phyloP scores from a whole-genome alignment of 1,140 invertebrate genomes.

The Drosophila bifasciata region DNA sequence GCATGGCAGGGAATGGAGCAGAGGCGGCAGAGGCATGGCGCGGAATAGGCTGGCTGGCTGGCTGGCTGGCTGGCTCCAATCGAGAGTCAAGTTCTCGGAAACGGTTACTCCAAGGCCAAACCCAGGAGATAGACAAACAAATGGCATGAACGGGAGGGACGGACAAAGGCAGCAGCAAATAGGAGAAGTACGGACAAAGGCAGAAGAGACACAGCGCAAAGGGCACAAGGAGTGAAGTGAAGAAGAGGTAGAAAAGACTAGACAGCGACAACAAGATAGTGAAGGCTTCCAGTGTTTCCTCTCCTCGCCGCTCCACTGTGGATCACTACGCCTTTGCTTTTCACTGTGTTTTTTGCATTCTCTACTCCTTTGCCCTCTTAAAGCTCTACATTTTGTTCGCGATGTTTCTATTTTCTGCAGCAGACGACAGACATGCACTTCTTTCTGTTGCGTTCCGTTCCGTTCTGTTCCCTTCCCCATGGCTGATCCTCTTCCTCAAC shows the following conservation, averaged over 20 bases:
- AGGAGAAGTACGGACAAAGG: constrained; percentile 24
- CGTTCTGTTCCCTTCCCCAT: no score
- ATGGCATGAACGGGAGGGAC: constrained; percentile 15
- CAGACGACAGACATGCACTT: constrained; percentile 15
- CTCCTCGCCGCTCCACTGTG: not conserved
- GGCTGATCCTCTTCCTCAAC: not conserved
- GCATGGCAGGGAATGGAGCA: no score
- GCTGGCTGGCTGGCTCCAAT: no score
- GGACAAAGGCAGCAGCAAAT: constrained; percentile 23
- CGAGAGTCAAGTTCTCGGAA: constrained; percentile 67
- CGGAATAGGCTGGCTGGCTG: no score
- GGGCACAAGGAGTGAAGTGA: no score
- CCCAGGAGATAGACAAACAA: constrained; percentile 44
- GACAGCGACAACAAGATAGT: no score
- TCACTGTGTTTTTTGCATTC: not conserved
- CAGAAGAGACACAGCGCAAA: not conserved
- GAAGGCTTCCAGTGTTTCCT: no score
- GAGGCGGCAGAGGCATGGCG: not conserved
- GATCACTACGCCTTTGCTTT: not conserved
- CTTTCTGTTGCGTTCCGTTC: constrained; percentile 9
- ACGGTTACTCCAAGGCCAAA: constrained; percentile 75
- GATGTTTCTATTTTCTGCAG: constrained; percentile 44
- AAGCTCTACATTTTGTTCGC: constrained; percentile 19
- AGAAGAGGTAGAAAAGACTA: not conserved
- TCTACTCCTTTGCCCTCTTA: not conserved